These are phyloP conservation scores for Liodrosophila aerea DNA, from an alignment of 2,888 invertebrate genomes.

Conservation along the genomic window DNA sequence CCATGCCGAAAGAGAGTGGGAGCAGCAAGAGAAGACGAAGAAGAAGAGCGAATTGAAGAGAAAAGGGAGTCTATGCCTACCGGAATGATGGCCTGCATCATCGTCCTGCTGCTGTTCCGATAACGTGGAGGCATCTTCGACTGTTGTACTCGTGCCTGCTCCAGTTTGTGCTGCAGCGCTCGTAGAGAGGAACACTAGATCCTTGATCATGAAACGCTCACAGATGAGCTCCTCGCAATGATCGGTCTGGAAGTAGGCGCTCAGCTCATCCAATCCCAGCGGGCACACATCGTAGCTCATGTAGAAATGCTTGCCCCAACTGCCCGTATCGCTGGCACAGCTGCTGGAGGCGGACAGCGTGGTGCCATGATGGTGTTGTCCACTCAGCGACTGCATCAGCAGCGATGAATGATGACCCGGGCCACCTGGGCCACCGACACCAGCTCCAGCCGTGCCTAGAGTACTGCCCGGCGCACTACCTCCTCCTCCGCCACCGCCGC, in stretches of 20 bases:
- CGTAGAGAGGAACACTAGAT: conserved; percentile 59
- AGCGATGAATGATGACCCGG: conserved; percentile 4
- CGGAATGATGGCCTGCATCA: conserved; percentile 89
- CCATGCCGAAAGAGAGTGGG: background rate
- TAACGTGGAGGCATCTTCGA: conserved; percentile 33
- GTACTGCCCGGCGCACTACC: too few relatives aligned
- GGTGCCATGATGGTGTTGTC: conserved; percentile 8
- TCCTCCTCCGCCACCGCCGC: conserved; percentile 4
- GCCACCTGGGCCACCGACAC: background rate
- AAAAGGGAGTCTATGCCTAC: conserved; percentile 82
- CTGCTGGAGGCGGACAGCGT: conserved; percentile 48
- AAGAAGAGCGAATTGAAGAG: background rate
- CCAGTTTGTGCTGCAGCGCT: background rate
- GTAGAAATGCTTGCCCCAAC: conserved; percentile 80
- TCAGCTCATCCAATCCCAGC: conserved; percentile 79
- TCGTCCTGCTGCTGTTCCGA: conserved; percentile 81
- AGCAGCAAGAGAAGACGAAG: background rate
- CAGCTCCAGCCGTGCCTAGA: too few relatives aligned
- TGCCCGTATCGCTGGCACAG: conserved; percentile 64
- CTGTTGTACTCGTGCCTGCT: conserved; percentile 4
- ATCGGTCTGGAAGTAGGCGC: conserved; percentile 80
- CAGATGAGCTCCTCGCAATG: conserved; percentile 80
- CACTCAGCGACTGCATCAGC: conserved; percentile 7
- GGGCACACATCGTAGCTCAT: conserved; percentile 80
- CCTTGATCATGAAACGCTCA: conserved; percentile 81